A percentile compares a stretch with the other conserved stretches of the same genome.
phyloP scores from a whole-genome alignment of 2,888 invertebrate species.

The Agriotes lineatus region DNA sequence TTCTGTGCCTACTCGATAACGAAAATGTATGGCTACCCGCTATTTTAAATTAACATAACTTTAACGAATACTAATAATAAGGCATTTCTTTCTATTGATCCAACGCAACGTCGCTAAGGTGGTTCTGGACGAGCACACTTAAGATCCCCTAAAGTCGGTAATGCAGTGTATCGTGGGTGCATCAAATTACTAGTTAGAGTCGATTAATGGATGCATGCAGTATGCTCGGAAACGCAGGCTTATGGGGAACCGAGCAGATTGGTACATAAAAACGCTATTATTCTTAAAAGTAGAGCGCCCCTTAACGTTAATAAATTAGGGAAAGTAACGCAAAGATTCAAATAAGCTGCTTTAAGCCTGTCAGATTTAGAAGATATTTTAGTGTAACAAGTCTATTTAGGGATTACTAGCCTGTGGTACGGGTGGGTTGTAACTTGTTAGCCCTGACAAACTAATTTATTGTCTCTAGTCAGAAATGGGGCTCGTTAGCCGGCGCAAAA shows the following conservation, averaged over 20 bases:
- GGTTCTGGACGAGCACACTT: too few relatives aligned
- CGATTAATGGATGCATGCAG: background rate
- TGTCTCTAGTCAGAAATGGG: conserved; percentile 40
- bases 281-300: conserved; percentile 36
- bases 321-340: conserved; percentile 45
- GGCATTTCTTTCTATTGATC: too few relatives aligned
- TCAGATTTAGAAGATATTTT: conserved; percentile 46
- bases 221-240: background rate
- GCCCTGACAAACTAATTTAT: conserved; percentile 42
- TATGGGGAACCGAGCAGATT: conserved; percentile 10
- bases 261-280: conserved; percentile 37
- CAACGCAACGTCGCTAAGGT: too few relatives aligned
- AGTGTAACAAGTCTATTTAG: conserved; percentile 45
- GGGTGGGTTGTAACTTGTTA: conserved; percentile 45
- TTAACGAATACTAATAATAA: too few relatives aligned
- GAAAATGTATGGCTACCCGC: too few relatives aligned
- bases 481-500: conserved; percentile 33
- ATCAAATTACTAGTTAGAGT: background rate
- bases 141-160: too few relatives aligned
- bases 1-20: too few relatives aligned
- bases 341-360: conserved; percentile 45
- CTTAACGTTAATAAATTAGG: conserved; percentile 42
- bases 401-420: conserved; percentile 46
- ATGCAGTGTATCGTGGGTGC: too few relatives aligned
- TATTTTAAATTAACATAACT: too few relatives aligned